Evolutionary conservation across 2,888 invertebrate genomes (phyloP).

Genomic region (Thereva nobilitata): DNA sequence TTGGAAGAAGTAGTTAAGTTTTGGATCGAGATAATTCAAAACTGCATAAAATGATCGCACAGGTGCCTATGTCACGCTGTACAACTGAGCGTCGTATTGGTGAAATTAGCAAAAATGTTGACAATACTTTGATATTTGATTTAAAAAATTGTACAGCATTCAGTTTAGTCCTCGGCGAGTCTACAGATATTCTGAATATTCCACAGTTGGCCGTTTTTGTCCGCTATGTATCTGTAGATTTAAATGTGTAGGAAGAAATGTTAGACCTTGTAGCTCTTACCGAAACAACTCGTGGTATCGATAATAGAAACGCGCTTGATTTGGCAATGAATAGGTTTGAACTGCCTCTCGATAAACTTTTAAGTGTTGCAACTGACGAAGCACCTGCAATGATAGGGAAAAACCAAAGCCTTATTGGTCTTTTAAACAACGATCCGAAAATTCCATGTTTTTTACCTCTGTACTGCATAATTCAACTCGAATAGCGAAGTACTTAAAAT

Average conservation of each 20-base stretch:
- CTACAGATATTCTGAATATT: too few species aligned
- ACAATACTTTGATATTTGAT: too few species aligned
- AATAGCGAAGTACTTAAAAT: slow-evolving; percentile 7
- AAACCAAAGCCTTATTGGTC: slow-evolving; percentile 6
- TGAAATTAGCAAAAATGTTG: too few species aligned
- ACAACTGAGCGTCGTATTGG: too few species aligned
- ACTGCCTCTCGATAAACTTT: slow-evolving; percentile 1
- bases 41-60: too few species aligned
- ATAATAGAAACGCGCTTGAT: slow-evolving; percentile 2
- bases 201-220: too few species aligned
- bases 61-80: too few species aligned
- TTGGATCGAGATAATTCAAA: too few species aligned
- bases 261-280: slow-evolving; percentile 15
- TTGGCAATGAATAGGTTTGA: background rate
- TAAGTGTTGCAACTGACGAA: slow-evolving; percentile 9
- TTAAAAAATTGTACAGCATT: too few species aligned
- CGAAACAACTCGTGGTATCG: background rate
- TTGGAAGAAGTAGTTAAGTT: too few species aligned
- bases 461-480: slow-evolving; percentile 13
- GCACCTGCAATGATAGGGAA: slow-evolving; percentile 8
- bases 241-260: slow-evolving; percentile 19
- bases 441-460: slow-evolving; percentile 9
- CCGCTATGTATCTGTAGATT: slow-evolving; percentile 4
- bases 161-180: too few species aligned
- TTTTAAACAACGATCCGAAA: slow-evolving; percentile 10